A percentile compares a stretch with the other conserved stretches of the same genome.
Conservation (phyloP, 2,113 vertebrate genomes). For the human region GRCh38 chr4:29250001-29250500, state of each 20-base stretch:
- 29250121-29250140: background rate
- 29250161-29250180: background rate
- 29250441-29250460: background rate
- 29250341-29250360: background rate
- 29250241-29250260: background rate
- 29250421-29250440: background rate
- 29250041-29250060: background rate
- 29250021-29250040: background rate
- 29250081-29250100: background rate
- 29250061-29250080: rapidly evolving
- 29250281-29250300: background rate
- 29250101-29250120: background rate
- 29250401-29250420: background rate
- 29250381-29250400: background rate
- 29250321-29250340: background rate
- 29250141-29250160: background rate
- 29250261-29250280: background rate
- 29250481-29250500: background rate
- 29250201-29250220: background rate
- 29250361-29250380: background rate
- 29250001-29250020: background rate
- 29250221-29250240: background rate
- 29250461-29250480: background rate
- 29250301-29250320: background rate
- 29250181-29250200: background rate